Percentiles rank a stretch among this genome's conserved stretches.
phyloP scores from a whole-genome alignment of 35 echinoderm and acorn worm species.

The Eucidaris tribuloides region DNA sequence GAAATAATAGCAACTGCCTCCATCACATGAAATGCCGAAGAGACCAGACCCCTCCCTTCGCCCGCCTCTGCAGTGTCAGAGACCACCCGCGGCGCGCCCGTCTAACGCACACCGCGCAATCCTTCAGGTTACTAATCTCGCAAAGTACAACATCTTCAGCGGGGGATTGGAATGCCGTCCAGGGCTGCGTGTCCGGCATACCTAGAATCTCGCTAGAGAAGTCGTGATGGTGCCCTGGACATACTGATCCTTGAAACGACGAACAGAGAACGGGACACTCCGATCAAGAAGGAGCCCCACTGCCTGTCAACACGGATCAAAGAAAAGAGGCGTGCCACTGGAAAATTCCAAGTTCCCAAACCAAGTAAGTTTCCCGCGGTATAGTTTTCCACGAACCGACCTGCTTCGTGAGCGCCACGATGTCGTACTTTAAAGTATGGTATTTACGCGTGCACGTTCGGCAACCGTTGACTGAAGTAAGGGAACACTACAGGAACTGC shows the following conservation, averaged over 20 bases:
- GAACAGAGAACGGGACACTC: neutral
- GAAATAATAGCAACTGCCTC: neutral
- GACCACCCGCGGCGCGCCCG: neutral
- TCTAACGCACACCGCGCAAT: neutral
- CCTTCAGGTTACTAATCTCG: neutral
- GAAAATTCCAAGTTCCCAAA: conserved; percentile 28
- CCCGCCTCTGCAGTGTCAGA: neutral
- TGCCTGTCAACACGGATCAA: neutral
- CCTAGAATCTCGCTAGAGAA: neutral
- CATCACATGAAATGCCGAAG: neutral
- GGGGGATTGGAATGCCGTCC: neutral
- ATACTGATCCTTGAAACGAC: conserved; percentile 3
- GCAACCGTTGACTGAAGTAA: too few species aligned
- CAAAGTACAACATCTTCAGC: neutral
- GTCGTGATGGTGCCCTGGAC: neutral
- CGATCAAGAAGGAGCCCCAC: neutral
- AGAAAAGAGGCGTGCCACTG: conserved; percentile 4
- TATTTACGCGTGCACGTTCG: too few species aligned
- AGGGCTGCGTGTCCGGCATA: neutral
- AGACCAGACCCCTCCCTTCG: neutral
- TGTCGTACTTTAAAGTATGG: too few species aligned
- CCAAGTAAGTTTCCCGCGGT: conserved; percentile 53
- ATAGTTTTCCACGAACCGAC: too few species aligned
- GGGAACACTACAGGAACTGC: too few species aligned
- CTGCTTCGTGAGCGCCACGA: too few species aligned